Evolutionary conservation across 2,888 invertebrate genomes (phyloP), one percentile per base, ranked within the genome.

Genomic region (Oegoconia quadripuncta): DNA sequence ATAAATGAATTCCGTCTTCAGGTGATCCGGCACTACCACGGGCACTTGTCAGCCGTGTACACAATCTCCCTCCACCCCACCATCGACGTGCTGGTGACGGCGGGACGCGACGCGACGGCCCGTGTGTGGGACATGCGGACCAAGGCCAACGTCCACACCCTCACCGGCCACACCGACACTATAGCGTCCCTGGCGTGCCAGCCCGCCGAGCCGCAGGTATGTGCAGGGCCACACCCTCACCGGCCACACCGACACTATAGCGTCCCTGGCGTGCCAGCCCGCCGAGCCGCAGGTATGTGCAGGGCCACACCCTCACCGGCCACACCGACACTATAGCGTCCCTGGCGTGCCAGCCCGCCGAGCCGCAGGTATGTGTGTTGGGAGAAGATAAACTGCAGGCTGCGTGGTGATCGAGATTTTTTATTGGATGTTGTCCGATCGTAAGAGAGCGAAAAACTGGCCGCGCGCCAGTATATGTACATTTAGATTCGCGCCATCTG

Each of bases 71-170:
- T 99, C 16, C 99, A 99, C 89, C 98, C 98, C 5, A 95, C 94
- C 2, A 93, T 99, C 48, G 99, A 99, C 87, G 93, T 99, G 34
- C 87, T 99, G 37, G 92, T 97, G 34, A 95, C 97, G 2, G 97
- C 97, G 9, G 98, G 99, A 0, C 89, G 99, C 37, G 99, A 99
- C 87, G 95, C 96, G 0, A 98, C 97, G 0, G 98, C 97, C 1
- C 90, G 99, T 47, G 95, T 99, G 35, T 99, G 99, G 99, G 99
- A 99, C 80, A 97, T 99, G 95, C 88, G 99, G 40, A 98, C 97
- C 3, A 99, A 99, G 87, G 98, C 98, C 1, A 98, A 98, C 80
- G 95, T 99, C 37, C 98, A 99, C 78, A 98, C 98, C 2, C 89
- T 99, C 15, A 90, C 94, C 0, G 99, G 99, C 0, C 99, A 99